Evolutionary conservation across 30 jellyfish, hydroid and myxozoan species (phyloP), one percentile per base, ranked within the genome.

Genomic region (Morbakka virulenta): DNA sequence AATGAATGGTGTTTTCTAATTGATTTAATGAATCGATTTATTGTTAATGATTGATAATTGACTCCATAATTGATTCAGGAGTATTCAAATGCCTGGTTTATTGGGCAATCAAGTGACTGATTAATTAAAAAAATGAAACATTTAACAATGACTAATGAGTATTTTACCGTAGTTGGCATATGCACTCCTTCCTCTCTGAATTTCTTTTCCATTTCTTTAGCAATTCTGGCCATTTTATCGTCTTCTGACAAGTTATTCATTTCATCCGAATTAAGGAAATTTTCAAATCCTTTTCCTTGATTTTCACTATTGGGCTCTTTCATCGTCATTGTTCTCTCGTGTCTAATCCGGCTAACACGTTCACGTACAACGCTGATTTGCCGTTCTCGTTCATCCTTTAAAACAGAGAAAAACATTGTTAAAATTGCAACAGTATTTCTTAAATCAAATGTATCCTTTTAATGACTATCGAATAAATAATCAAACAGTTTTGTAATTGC

Each of bases 361-460:
- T 91, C 96, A 13, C 91, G 89, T 2, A 91, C 71, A 31, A 80
- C 74, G 30, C 67, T 87, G 12, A 91, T 91, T 57, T 91, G 98
- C 0, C 98, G 76, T 28, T 91, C 96, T 28, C 98, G 84, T 27
- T 91, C 98, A 52, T 57, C 70, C 97, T 89, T 35, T 12, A 72
- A 34, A 52, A 17, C 28, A 65, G 6, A 9, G 4, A 4, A 22
- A 48, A 22, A n/a, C 49, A 48, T 25, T 35, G 20, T 14, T 29
- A 2, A 4, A 31, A 68, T 29, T 13, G 23, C 4, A 34, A 29
- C 2, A 2, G 12, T n/a, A 68, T 13, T 24, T 11, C 13, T 2
- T 2, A 26, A 67, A 2, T 31, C 67, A 51, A 51, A 51, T 51
- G 11, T 20, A 51, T 20, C 22, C 25, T 51, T 51, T 51, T 28